Conservation (phyloP, 1,140 invertebrate species). For the Lysiphlebus fabarum region DNA sequence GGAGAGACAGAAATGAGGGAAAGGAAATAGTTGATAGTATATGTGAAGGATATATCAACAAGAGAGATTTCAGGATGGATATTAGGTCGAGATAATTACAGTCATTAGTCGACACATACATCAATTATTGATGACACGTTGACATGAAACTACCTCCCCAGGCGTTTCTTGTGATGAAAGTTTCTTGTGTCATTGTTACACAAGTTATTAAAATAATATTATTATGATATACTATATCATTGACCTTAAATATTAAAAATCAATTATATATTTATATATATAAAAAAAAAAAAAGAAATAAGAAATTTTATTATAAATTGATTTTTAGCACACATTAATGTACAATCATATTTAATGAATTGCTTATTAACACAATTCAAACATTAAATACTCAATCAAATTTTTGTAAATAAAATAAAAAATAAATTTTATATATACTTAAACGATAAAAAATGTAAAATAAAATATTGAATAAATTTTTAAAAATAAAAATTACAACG, state of each 20-base stretch:
- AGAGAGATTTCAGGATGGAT: conserved; percentile 39
- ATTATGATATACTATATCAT: not conserved
- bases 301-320: too few species aligned
- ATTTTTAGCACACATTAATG: too few species aligned
- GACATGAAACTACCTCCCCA: conserved; percentile 38
- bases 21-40: not conserved
- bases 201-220: conserved; percentile 3
- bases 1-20: conserved; percentile 1
- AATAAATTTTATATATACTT: too few species aligned
- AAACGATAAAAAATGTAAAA: too few species aligned
- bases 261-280: too few species aligned
- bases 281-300: too few species aligned
- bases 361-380: too few species aligned
- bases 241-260: not conserved
- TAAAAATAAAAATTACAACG: too few species aligned
- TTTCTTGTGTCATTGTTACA: conserved; percentile 22
- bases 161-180: conserved; percentile 31
- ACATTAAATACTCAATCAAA: too few species aligned
- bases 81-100: conserved; percentile 48
- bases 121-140: conserved; percentile 52
- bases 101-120: conserved; percentile 50
- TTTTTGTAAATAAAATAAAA: too few species aligned
- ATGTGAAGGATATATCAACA: conserved; percentile 22
- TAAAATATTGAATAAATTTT: too few species aligned
- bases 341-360: too few species aligned